Conservation (phyloP, 2,113 vertebrate genomes). For the Acrocephalus arundinaceus region DNA sequence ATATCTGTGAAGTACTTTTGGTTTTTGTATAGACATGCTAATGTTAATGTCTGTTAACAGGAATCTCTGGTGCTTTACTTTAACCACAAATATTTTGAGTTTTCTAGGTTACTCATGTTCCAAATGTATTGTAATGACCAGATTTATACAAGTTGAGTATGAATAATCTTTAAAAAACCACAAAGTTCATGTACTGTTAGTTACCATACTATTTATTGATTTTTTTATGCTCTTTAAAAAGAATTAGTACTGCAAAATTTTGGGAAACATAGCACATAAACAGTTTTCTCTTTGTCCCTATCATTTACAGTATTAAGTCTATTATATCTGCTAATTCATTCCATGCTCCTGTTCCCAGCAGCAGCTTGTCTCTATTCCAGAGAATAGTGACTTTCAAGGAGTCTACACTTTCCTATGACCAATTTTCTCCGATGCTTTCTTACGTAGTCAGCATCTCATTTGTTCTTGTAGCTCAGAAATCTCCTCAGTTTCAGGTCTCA, state of each 20-base stretch:
- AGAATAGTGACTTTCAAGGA: neutral
- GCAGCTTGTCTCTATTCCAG: neutral
- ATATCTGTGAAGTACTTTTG: neutral
- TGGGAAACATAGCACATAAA: neutral
- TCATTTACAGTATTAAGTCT: neutral
- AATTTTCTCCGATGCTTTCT: neutral
- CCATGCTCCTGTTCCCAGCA: neutral
- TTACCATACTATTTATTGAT: neutral
- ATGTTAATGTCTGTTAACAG: neutral
- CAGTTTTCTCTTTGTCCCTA: neutral
- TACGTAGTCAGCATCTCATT: neutral
- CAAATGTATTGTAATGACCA: neutral
- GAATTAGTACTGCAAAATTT: neutral
- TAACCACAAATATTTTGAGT: neutral
- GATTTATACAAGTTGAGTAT: neutral
- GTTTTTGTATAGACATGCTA: neutral
- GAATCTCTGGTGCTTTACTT: neutral
- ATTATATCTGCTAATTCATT: neutral
- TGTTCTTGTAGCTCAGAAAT: neutral
- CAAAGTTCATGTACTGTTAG: neutral
- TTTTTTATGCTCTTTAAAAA: neutral
- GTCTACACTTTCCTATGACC: neutral
- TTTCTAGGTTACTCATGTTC: neutral
- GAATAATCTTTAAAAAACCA: neutral
- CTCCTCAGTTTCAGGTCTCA: neutral